A percentile compares a stretch with the other conserved stretches of the same genome.
phyloP scores from a whole-genome alignment of 2,797 vertebrate species.

The Pyrocephalus nanus region DNA sequence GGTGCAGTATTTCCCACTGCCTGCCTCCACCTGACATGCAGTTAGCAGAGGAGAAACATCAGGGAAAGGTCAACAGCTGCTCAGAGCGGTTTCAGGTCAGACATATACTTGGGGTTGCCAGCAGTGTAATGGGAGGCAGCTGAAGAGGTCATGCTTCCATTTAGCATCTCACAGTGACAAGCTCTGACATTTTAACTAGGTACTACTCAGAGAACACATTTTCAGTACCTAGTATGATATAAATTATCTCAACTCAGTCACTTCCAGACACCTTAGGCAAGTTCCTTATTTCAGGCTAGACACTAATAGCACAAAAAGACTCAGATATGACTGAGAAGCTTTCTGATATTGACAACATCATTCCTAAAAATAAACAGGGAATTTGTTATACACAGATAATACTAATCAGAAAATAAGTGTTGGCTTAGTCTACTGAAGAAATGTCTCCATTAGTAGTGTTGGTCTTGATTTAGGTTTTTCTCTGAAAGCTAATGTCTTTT shows the following conservation, averaged over 20 bases:
- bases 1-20: neutral
- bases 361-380: neutral
- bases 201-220: neutral
- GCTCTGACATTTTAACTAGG: constrained; percentile 2
- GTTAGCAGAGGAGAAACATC: constrained; percentile 2
- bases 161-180: neutral
- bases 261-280: neutral
- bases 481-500: neutral
- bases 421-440: neutral
- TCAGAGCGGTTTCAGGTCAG: constrained; percentile 7
- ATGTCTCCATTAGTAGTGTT: neutral
- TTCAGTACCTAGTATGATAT: neutral
- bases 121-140: neutral
- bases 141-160: neutral
- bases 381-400: neutral
- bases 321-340: neutral
- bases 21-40: neutral
- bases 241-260: constrained; percentile 3
- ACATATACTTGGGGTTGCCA: neutral
- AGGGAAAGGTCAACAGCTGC: constrained; percentile 57
- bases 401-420: neutral
- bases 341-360: neutral
- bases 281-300: neutral
- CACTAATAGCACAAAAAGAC: neutral
- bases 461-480: neutral